Evolutionary conservation across 2,797 vertebrate species (phyloP).

Genomic region (Rhabdophis nuchalis): DNA sequence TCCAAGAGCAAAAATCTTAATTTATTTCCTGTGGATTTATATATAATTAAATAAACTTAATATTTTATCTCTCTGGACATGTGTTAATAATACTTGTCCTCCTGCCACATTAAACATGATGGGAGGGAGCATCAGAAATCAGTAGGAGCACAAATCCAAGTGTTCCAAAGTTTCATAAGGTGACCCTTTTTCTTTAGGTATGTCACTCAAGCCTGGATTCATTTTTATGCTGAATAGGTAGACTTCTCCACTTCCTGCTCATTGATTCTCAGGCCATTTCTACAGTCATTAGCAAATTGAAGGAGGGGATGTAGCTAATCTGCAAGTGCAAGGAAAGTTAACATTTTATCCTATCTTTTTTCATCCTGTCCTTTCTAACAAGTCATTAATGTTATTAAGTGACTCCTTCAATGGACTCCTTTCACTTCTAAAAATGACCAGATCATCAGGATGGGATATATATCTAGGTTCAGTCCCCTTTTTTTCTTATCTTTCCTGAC

Average conservation of each 20-base stretch:
- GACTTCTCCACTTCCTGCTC: neutral
- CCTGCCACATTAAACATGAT: neutral
- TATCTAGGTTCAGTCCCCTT: constrained; percentile 54
- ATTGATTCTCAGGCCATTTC: neutral
- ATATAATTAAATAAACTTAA: neutral
- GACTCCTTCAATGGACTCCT: constrained; percentile 51
- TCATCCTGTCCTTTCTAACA: constrained; percentile 50
- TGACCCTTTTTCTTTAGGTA: neutral
- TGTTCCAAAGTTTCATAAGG: neutral
- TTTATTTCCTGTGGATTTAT: neutral
- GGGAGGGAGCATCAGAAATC: neutral
- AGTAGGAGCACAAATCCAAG: neutral
- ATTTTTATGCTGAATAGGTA: neutral
- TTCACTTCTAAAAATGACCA: constrained; percentile 53
- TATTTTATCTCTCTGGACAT: neutral
- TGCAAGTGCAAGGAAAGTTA: constrained; percentile 31
- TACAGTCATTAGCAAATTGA: constrained; percentile 29
- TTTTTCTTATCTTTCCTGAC: constrained; percentile 59
- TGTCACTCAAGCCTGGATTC: neutral
- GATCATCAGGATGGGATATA: constrained; percentile 58
- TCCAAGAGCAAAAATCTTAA: neutral
- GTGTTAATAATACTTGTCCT: neutral
- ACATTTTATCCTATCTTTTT: constrained; percentile 51
- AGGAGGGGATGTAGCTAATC: constrained; percentile 28
- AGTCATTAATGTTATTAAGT: constrained; percentile 62